Evolutionary conservation across 2,113 vertebrate species (phyloP), one percentile per base, ranked within the genome.

Genomic region (Cervus canadensis): DNA sequence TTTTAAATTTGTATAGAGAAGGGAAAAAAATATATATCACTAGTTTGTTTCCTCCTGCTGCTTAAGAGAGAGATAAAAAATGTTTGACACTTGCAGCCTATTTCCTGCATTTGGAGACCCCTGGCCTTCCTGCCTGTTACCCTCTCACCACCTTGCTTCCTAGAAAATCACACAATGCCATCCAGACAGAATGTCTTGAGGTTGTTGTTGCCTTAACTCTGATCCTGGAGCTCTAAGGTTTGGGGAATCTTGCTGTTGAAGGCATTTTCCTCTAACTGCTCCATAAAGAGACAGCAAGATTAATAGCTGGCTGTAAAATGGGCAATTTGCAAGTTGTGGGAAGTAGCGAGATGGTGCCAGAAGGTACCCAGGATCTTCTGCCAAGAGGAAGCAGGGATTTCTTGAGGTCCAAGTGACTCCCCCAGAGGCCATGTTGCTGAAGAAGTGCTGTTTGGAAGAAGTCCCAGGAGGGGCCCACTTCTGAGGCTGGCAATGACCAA

Each of bases 191-290:
- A 50, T n/a, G 85, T 83, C 21, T 3, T 14, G 62, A 92, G 54
- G 74, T 71, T 71, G 85, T 71, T 74, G 28, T 25, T 84, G 94
- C 94, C 71, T 94, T 87, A 79, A 95, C 62, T 87, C 54, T 48
- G 33, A 87, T n/a, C 56, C 74, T 16, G 11, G 19, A 92, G 62
- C 57, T 74, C 45, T 26, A 79, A 56, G 89, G 56, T 14, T 36
- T 79, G 92, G 81, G 81, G 14, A 79, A 84, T 79, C 45, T 71
- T 84, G 86, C 86, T 94, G 50, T 48, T 3, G 10, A 25, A 78
- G 43, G 45, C 36, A 2, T 81, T 90, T 89, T 71, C 56, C 21
- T 78, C 56, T 11, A 60, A 71, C 56, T 21, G 88, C 59, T 52
- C 71, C 50, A 83, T 56, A 60, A 92, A 92, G 45, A 33, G 74